phyloP scores from a whole-genome alignment of 2,888 invertebrate genomes.

The Amphipyra tragopoginis region DNA sequence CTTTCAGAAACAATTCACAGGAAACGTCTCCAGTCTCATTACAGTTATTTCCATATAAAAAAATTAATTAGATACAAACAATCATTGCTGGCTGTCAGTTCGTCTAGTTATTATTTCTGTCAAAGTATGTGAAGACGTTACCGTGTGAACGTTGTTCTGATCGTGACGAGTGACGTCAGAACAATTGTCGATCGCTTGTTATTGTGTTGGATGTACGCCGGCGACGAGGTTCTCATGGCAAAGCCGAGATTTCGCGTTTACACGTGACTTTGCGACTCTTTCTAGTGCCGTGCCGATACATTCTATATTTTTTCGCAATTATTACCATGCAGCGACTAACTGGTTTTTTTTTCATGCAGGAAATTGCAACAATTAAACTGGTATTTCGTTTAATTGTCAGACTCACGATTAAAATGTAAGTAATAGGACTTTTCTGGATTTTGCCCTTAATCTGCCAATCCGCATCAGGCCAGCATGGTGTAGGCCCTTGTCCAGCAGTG shows the following conservation, averaged over 20 bases:
- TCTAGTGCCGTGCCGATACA: conserved; percentile 49
- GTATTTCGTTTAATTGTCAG: not conserved
- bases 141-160: conserved; percentile 81
- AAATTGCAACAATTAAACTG: conserved; percentile 6
- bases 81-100: conserved; percentile 68
- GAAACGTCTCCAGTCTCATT: conserved; percentile 25
- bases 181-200: conserved; percentile 78
- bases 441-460: too few relatives aligned
- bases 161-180: conserved; percentile 81
- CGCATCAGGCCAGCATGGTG: too few relatives aligned
- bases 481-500: too few relatives aligned
- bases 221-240: conserved; percentile 74
- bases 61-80: conserved; percentile 65
- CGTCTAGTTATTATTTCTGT: conserved; percentile 68
- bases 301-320: conserved; percentile 54
- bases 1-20: conserved; percentile 42
- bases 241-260: conserved; percentile 72
- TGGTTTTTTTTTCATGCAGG: conserved; percentile 6
- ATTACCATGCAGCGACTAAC: conserved; percentile 10
- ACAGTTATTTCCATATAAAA: conserved; percentile 56
- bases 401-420: not conserved
- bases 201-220: conserved; percentile 62
- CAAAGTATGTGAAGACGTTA: conserved; percentile 66
- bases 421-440: too few relatives aligned
- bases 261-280: conserved; percentile 73